These are phyloP conservation scores for Cynocephalus volans DNA, from an alignment of 2,113 vertebrate genomes.

Conservation along the genomic window DNA sequence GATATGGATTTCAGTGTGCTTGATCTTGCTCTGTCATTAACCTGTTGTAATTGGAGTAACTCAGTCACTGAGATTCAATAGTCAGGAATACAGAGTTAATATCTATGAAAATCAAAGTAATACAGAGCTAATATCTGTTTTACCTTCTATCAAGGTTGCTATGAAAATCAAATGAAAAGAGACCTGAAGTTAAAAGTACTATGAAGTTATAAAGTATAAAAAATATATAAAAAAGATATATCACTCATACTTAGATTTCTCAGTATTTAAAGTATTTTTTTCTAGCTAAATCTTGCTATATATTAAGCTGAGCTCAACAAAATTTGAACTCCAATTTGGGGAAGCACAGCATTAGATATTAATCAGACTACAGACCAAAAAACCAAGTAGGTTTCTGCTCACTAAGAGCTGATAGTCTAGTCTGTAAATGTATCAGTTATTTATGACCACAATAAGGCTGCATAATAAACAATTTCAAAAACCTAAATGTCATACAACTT, in stretches of 20 bases:
- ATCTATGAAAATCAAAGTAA: neutral
- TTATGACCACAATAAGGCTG: neutral
- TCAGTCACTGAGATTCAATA: neutral
- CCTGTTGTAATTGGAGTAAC: neutral
- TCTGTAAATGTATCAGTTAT: conserved; percentile 4
- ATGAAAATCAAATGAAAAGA: conserved; percentile 38
- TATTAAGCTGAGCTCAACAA: conserved; percentile 57
- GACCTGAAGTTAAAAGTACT: neutral
- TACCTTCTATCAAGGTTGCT: neutral
- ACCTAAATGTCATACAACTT: neutral
- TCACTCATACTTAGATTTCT: neutral
- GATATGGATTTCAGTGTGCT: neutral
- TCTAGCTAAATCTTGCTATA: conserved; percentile 19
- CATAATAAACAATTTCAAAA: conserved; percentile 66
- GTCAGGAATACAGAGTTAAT: neutral
- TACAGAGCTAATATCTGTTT: neutral
- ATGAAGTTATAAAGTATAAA: neutral
- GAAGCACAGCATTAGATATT: neutral
- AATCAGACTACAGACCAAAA: neutral
- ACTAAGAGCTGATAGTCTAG: neutral
- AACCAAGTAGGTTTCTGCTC: neutral
- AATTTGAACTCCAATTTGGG: conserved; percentile 31
- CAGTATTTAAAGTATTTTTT: conserved; percentile 59
- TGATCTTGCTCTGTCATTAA: neutral
- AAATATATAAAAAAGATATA: neutral